Evolutionary conservation across 2,113 vertebrate genomes (phyloP), one percentile per base, ranked within the genome.

Genomic region (Piliocolobus tephrosceles): DNA sequence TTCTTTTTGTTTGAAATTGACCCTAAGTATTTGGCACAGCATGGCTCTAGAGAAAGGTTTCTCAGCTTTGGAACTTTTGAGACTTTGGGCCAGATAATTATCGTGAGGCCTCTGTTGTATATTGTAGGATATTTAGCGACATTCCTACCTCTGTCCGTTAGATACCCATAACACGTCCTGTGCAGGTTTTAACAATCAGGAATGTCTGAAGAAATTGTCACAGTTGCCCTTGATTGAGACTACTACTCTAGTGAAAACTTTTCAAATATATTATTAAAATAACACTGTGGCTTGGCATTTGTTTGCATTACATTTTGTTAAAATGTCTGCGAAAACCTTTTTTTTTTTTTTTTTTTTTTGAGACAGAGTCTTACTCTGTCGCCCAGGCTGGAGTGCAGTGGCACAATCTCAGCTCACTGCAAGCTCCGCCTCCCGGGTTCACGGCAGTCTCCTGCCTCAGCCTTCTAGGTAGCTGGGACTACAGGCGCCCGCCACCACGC

Each of bases 1-100:
- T 89, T 55, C 47, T 80, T 83, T 93, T 66, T 38, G 6, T 85
- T 95, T 90, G 64, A 52, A 96, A 89, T 85, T 88, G 23, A 95
- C n/a, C 81, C 20, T 80, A 58, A 55, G 10, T 88, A 45, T 81
- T 66, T 91, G 40, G 45, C 73, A 64, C 38, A 35, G 11, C 92
- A 72, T n/a, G 38, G 89, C 43, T 83, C 55, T 90, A 83, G 38
- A 94, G 57, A 30, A 72, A 40, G 57, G 7, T 91, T 92, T 70
- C 52, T 91, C 8, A n/a, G 8, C 30, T 75, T 75, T 8, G 14
- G 8, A 32, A 57, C 55, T 84, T 4, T 90, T 66, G 30, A 72
- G 11, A 23, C 38, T 88, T 94, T 35, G 90, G 88, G 40, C 57
- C 50, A 76, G 40, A 27, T 86, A 68, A 55, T 86, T 43, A 22